Evolutionary conservation across 2,113 vertebrate species (phyloP).

Genomic region (Alethe diademata): DNA sequence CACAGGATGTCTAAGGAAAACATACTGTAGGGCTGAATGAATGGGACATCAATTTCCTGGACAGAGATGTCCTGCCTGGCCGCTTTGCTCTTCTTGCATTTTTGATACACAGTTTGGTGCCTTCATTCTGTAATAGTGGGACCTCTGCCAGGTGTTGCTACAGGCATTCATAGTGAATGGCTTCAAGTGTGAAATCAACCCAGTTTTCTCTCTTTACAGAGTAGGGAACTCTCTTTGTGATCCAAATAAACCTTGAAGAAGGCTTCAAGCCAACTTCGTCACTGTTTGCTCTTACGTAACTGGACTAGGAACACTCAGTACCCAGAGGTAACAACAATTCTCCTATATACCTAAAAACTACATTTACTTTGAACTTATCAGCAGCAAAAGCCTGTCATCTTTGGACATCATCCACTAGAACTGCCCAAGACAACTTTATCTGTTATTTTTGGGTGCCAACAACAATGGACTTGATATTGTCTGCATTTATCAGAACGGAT

Average conservation of each 20-base stretch:
- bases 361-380: constrained; percentile 64
- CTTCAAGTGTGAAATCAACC: constrained; percentile 65
- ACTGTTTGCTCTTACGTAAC: constrained; percentile 62
- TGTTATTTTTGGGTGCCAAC: constrained; percentile 55
- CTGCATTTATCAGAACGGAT: constrained; percentile 49
- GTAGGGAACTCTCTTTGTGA: constrained; percentile 65
- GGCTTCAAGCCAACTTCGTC: constrained; percentile 52
- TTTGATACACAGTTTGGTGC: constrained; percentile 48
- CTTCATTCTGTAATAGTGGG: constrained; percentile 56
- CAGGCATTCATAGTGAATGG: constrained; percentile 53
- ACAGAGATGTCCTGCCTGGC: constrained; percentile 42
- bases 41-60: constrained; percentile 41
- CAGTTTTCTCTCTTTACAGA: constrained; percentile 59
- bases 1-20: constrained; percentile 61
- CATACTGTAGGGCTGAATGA: constrained; percentile 10
- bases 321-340: constrained; percentile 52
- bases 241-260: constrained; percentile 62
- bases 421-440: constrained; percentile 49
- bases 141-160: constrained; percentile 56
- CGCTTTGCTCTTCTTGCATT: constrained; percentile 39
- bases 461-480: constrained; percentile 52
- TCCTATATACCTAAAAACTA: constrained; percentile 41
- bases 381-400: constrained; percentile 62
- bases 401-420: constrained; percentile 64
- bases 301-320: constrained; percentile 52